Conservation (phyloP, 2,113 vertebrate species). For the Melanerpes formicivorus region DNA sequence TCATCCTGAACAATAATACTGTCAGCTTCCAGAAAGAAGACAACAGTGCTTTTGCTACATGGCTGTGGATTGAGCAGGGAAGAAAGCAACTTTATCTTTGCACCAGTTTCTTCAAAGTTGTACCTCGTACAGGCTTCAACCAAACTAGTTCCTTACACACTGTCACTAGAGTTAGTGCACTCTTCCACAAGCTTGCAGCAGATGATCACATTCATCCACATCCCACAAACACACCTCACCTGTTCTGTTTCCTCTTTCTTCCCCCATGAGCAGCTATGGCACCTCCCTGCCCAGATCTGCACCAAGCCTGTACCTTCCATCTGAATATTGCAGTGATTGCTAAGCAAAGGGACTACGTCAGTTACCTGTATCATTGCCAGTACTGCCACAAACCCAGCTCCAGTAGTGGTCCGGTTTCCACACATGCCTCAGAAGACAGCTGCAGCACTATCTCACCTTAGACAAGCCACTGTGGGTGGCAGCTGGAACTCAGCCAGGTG, state of each 20-base stretch:
- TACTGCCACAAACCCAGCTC: neutral
- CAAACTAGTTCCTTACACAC: neutral
- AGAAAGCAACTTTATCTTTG: neutral
- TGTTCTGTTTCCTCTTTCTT: neutral
- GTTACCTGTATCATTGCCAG: neutral
- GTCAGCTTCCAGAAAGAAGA: neutral
- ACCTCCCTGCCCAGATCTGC: neutral
- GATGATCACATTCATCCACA: neutral
- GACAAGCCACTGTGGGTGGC: neutral
- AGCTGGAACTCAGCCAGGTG: neutral
- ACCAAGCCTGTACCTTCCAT: neutral
- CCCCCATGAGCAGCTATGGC: neutral
- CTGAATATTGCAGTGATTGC: neutral
- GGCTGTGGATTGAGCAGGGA: neutral
- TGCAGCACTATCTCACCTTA: neutral
- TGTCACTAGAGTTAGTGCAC: neutral
- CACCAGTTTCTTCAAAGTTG: neutral
- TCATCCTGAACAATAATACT: neutral
- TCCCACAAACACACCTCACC: neutral
- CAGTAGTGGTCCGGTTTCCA: fast-evolving
- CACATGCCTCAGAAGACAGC: neutral
- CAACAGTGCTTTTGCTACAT: neutral
- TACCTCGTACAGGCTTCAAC: neutral
- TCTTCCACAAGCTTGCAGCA: neutral
- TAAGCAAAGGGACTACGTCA: neutral